A percentile compares a stretch with the other conserved stretches of the same genome.
phyloP scores from a whole-genome alignment of 2,113 vertebrate species.

The Caranx ignobilis region DNA sequence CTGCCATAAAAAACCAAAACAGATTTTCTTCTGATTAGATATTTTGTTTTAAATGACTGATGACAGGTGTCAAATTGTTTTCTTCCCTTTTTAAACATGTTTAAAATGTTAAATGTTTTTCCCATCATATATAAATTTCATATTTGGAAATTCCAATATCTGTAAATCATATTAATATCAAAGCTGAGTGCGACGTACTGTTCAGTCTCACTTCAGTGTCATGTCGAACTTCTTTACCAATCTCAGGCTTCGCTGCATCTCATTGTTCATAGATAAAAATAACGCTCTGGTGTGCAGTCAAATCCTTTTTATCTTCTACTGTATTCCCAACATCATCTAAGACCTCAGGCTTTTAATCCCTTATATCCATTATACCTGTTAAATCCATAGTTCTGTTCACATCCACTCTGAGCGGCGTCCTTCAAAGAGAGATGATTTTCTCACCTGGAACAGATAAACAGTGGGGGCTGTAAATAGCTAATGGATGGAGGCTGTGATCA shows the following conservation, averaged over 20 bases:
- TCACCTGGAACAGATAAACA: slow-evolving; percentile 24
- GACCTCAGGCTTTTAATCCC: slow-evolving; percentile 21
- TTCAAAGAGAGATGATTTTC: slow-evolving; percentile 39
- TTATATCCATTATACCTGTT: slow-evolving; percentile 15
- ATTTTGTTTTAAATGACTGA: not conserved
- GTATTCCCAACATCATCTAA: slow-evolving; percentile 31
- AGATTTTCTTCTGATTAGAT: not conserved
- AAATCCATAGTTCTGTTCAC: slow-evolving; percentile 20
- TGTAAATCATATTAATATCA: slow-evolving; percentile 7
- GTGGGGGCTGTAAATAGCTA: slow-evolving; percentile 16
- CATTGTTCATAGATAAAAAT: slow-evolving; percentile 54
- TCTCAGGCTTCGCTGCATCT: slow-evolving; percentile 29
- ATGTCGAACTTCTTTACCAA: slow-evolving; percentile 5
- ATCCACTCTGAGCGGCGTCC: slow-evolving; percentile 25
- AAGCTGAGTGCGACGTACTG: not conserved
- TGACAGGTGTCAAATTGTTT: not conserved
- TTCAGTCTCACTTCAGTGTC: slow-evolving; percentile 19
- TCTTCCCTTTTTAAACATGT: not conserved
- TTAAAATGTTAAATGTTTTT: not conserved
- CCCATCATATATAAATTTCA: not conserved
- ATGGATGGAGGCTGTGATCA: slow-evolving; percentile 1
- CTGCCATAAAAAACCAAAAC: not conserved
- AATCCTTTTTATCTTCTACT: slow-evolving; percentile 44
- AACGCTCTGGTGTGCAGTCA: slow-evolving; percentile 21
- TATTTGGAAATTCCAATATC: not conserved